Base-by-base conservation (phyloP, 2,113 vertebrate species). In the Orycteropus afer region DNA sequence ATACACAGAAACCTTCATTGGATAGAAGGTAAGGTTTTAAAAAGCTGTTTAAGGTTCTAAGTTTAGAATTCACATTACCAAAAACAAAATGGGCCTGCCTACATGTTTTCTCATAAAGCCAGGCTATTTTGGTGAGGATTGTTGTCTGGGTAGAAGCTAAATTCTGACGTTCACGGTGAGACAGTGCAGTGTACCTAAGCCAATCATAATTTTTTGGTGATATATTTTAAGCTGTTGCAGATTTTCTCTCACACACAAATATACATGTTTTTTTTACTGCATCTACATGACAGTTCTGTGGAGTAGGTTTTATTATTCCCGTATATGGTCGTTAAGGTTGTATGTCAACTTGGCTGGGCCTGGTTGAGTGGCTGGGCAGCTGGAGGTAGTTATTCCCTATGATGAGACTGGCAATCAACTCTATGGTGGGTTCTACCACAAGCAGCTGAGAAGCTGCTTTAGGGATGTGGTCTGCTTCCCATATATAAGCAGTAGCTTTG, bases 51-150 rank as follows among this genome's bases (percentile, higher is more conserved):
- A 57, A 49, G 34, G 22, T 90, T 87, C 86, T 87, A 42, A 77
- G 59, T 97, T 95, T 88, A 84, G 81, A 95, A 90, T 53, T 93
- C 53, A 73, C 34, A 84, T 61, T 59, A 65, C 81, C 51, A 84
- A 49, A 93, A 69, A 2, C 87, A 69, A 85, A 87, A 87, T 61
- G 57, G 42, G 17, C 57, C 90, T 87, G 57, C 88, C 92, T 83
- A 53, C 55, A 0, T 81, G 85, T 90, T 89, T 91, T 77, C 85
- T 80, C 53, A 32, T 29, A 73, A 89, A 92, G 65, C 88, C 40
- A 49, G 86, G 74, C 92, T 74, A 63, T 78, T 71, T 84, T 10
- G 27, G 8, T 71, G 67, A 93, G 57, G 22, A 78, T 29, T 14
- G 51, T 49, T 81, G 40, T 93, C 51, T 80, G 78, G 65, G 32